Evolutionary conservation across 2,113 vertebrate genomes (phyloP).

Genomic region (Mirza zaza): DNA sequence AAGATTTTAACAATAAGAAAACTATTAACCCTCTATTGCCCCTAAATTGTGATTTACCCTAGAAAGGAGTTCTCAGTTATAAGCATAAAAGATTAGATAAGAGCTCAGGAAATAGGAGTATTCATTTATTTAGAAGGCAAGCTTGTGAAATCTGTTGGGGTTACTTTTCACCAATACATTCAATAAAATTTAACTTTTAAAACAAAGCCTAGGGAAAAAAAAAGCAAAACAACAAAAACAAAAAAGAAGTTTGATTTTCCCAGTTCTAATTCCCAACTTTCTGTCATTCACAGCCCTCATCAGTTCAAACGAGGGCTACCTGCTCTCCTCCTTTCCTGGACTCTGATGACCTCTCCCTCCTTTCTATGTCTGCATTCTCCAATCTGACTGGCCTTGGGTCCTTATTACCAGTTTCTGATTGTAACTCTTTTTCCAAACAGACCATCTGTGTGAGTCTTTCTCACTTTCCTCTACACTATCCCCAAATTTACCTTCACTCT

Average conservation of each 20-base stretch:
- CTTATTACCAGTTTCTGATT: background rate
- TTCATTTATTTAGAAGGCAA: background rate
- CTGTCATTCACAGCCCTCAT: background rate
- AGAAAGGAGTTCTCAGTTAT: background rate
- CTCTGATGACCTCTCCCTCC: background rate
- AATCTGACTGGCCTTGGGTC: background rate
- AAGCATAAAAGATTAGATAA: conserved; percentile 4
- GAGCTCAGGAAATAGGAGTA: background rate
- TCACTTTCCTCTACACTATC: background rate
- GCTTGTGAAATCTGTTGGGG: conserved; percentile 43
- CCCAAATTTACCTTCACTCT: background rate
- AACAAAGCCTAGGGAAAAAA: background rate
- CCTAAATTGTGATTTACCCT: background rate
- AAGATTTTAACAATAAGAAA: conserved; percentile 55
- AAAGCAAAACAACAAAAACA: background rate
- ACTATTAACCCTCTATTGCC: background rate
- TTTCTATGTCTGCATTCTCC: background rate
- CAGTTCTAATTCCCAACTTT: background rate
- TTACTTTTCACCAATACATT: conserved; percentile 18
- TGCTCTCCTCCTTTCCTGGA: background rate
- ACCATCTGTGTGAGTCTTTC: background rate
- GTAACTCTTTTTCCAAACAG: background rate
- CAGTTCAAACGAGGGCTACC: background rate
- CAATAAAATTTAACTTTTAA: conserved; percentile 41
- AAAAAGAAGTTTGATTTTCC: background rate